Conservation (phyloP, 1,140 invertebrate genomes). For the Pseudachorutes palmiensis region DNA sequence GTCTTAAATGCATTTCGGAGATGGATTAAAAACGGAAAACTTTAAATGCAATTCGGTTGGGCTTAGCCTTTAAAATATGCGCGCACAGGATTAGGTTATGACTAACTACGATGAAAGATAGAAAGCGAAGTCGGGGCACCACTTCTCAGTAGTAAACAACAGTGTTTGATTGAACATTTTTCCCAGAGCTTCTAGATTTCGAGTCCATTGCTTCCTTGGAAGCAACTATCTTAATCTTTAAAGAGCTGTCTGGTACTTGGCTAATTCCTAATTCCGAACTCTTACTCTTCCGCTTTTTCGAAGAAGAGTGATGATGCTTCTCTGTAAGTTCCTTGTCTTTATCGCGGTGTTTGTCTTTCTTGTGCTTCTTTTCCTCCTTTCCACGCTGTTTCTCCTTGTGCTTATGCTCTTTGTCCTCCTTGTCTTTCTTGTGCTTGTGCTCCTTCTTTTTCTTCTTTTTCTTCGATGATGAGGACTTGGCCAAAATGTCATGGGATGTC, state of each 20-base stretch:
- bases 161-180: not conserved
- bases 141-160: not conserved
- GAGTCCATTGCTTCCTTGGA: slow-evolving; percentile 2
- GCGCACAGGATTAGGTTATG: too few relatives aligned
- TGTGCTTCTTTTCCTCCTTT: slow-evolving; percentile 53
- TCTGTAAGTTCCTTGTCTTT: not conserved
- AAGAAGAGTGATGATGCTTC: slow-evolving; percentile 1
- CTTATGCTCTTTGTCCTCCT: not conserved
- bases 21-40: too few relatives aligned
- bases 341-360: slow-evolving; percentile 39
- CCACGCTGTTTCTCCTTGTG: slow-evolving; percentile 19
- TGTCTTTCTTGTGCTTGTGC: not conserved
- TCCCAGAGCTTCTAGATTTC: not conserved
- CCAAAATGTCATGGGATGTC: not conserved
- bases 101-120: too few relatives aligned
- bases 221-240: slow-evolving; percentile 2
- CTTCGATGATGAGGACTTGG: slow-evolving; percentile 10
- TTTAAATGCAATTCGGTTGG: too few relatives aligned
- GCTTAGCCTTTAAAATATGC: too few relatives aligned
- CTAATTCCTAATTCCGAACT: not conserved
- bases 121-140: too few relatives aligned
- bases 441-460: slow-evolving; percentile 35
- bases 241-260: not conserved
- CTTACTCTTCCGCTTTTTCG: slow-evolving; percentile 4
- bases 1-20: too few relatives aligned